Evolutionary conservation across 2,113 vertebrate genomes (phyloP).

Genomic region (Ceyx cyanopectus): DNA sequence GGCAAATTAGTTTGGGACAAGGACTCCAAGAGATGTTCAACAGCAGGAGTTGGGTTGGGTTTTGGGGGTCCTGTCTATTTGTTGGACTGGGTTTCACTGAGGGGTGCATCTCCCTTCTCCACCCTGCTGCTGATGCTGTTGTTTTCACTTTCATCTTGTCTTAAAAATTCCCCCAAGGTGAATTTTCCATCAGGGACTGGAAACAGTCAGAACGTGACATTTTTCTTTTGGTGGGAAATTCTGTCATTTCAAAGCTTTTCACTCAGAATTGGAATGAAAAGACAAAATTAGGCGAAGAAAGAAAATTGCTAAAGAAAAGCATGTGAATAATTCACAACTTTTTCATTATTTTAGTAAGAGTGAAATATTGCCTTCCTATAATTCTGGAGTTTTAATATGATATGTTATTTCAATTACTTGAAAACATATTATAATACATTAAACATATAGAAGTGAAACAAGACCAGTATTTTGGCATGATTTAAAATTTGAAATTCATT

Average conservation of each 20-base stretch:
- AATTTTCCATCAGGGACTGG: not conserved
- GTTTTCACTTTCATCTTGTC: not conserved
- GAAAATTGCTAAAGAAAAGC: not conserved
- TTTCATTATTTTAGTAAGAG: constrained; percentile 5
- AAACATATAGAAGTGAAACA: not conserved
- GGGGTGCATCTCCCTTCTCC: too few species aligned
- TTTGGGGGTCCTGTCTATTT: too few species aligned
- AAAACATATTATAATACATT: not conserved
- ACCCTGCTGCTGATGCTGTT: too few species aligned
- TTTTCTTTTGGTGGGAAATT: not conserved
- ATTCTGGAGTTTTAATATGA: not conserved
- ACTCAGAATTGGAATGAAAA: not conserved
- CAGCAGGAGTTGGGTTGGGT: not conserved
- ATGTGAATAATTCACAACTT: constrained; percentile 10
- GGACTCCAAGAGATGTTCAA: not conserved
- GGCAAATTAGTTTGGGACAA: not conserved
- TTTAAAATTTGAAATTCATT: not conserved
- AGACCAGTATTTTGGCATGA: not conserved
- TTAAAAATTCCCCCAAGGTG: not conserved
- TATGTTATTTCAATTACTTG: constrained; percentile 6
- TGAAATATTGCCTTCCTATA: not conserved
- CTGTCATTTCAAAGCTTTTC: not conserved
- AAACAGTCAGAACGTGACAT: not conserved
- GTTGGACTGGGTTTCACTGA: too few species aligned
- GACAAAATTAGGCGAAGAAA: not conserved